Base-by-base conservation (phyloP, 35 echinoderm and acorn worm genomes). In the Acanthaster planci region DNA sequence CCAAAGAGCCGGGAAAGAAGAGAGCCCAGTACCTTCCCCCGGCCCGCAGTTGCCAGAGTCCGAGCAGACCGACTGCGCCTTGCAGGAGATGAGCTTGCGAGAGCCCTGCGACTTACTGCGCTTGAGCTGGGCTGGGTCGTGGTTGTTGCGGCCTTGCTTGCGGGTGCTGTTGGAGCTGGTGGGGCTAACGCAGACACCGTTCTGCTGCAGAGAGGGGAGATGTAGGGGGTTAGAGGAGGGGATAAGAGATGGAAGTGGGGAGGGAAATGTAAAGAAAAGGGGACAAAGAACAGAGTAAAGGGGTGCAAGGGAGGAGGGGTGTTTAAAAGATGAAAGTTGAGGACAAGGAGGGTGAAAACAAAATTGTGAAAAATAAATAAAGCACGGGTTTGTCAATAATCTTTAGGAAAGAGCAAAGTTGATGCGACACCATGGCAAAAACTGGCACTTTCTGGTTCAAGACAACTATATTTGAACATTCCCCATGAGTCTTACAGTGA, bases 51-150 rank as follows among this genome's bases (percentile, higher is more conserved):
- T 93, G 86, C 92, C 96, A 50, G 92, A 87, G 40, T 99, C 96
- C 17, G 92, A 94, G 82, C 82, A 60, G 56, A 89, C 93, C 8
- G 96, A 99, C 79, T 93, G 87, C 15, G 91, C 84, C 87, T 99
- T 99, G 67, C 64, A 72, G 64, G 84, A 40, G 78, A 91, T 89
- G 76, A 99, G 85, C 82, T 94, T 99, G 77, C 96, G 84, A 56
- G 88, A 89, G 81, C 89, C 92, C 85, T 94, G 96, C 2, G 96
- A 99, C 89, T 99, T 99, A 90, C 92, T 99, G 81, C 96, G 89
- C 82, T 85, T 87, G 30, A 99, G 88, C 89, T 90, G 85, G 18
- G 84, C 89, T 1, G 84, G 87, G 85, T 90, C 80, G 79, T 88
- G 85, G 55, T 91, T 77, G 79, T 95, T 93, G 82, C 87, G 86